Evolutionary conservation across 2,797 vertebrate species (phyloP).

Genomic region (Coregonus sp.): DNA sequence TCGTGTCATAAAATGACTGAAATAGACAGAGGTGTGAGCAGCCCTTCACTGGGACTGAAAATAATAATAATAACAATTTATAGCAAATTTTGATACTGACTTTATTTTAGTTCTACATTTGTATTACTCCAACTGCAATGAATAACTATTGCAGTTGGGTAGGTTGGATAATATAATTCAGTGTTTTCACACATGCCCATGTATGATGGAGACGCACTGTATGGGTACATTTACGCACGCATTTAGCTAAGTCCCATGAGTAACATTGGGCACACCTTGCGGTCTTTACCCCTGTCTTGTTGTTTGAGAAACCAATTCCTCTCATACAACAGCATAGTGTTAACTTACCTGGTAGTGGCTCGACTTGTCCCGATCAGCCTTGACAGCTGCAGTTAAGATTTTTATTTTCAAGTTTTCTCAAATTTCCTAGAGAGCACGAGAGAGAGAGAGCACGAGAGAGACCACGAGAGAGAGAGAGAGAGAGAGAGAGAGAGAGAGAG

Average conservation of each 20-base stretch:
- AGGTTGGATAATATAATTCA: neutral
- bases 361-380: too few relatives aligned
- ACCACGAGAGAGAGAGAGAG: too few relatives aligned
- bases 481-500: too few relatives aligned
- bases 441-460: too few relatives aligned
- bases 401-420: too few relatives aligned
- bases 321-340: slow-evolving; percentile 35
- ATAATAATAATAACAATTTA: too few relatives aligned
- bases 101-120: neutral
- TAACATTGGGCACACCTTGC: slow-evolving; percentile 58
- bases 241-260: neutral
- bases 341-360: neutral
- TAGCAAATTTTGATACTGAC: neutral
- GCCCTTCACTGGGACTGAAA: slow-evolving; percentile 26
- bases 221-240: slow-evolving; percentile 51
- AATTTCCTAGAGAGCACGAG: too few relatives aligned
- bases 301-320: slow-evolving; percentile 31
- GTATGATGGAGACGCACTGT: slow-evolving; percentile 43
- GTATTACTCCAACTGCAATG: too few relatives aligned
- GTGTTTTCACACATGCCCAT: slow-evolving; percentile 37
- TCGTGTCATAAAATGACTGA: neutral
- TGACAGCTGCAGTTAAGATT: too few relatives aligned
- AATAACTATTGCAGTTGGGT: too few relatives aligned
- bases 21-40: neutral
- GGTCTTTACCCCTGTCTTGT: slow-evolving; percentile 17